Conservation (phyloP, 2,113 vertebrate genomes). For the Silurus asotus region DNA sequence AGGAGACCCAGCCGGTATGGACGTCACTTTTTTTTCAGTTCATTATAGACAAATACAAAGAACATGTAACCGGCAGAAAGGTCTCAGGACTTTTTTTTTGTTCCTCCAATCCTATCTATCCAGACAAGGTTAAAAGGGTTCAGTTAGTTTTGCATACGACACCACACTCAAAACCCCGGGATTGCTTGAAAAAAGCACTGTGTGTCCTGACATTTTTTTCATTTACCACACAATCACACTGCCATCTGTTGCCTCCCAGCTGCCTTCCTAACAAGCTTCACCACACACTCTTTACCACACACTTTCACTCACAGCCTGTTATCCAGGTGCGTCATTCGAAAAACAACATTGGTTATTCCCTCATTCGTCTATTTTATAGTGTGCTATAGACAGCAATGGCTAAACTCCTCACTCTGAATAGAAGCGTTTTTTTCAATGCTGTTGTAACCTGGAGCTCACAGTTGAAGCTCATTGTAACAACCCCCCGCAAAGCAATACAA, state of each 20-base stretch:
- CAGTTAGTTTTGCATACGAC: constrained; percentile 1
- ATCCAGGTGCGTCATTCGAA: background rate
- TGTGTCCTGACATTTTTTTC: background rate
- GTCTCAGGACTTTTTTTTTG: background rate
- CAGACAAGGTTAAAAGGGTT: constrained; percentile 26
- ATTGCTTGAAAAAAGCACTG: background rate
- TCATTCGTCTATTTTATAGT: background rate
- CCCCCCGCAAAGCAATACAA: background rate
- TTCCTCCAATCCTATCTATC: background rate
- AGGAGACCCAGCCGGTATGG: background rate
- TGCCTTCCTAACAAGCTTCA: constrained; percentile 31
- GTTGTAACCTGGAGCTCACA: background rate
- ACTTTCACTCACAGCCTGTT: background rate
- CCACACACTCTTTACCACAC: background rate
- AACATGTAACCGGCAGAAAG: background rate
- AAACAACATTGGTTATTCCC: constrained; percentile 6
- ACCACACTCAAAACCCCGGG: background rate
- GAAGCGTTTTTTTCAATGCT: background rate
- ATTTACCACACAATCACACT: constrained; percentile 19
- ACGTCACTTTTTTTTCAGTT: background rate
- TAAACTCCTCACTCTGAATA: background rate
- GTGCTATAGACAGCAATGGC: background rate
- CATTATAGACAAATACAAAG: background rate
- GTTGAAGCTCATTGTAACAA: background rate
- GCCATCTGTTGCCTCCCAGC: constrained; percentile 30